Evolutionary conservation across 2,797 vertebrate species (phyloP).

Genomic region (Emydoidea blandingii): DNA sequence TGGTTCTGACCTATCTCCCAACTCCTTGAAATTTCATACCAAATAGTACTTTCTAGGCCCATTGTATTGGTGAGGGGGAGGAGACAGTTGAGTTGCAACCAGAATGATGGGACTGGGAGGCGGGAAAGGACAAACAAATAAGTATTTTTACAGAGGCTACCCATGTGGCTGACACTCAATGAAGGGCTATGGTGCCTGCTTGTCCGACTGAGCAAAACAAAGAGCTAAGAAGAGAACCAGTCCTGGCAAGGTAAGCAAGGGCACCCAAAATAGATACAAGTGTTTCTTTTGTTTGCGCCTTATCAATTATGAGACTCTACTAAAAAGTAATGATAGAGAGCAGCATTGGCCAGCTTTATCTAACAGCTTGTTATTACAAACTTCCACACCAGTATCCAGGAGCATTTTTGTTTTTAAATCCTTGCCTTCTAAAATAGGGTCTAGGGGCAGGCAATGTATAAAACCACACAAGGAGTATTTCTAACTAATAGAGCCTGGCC

Average conservation of each 20-base stretch:
- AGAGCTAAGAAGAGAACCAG: not conserved
- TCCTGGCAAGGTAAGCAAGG: not conserved
- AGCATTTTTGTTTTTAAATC: not conserved
- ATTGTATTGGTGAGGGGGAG: not conserved
- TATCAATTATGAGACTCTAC: not conserved
- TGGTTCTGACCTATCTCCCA: not conserved
- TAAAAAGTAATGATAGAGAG: not conserved
- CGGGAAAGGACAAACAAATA: not conserved
- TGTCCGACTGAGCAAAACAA: not conserved
- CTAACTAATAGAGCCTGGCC: not conserved
- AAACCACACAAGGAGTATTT: constrained; percentile 18
- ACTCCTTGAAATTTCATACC: not conserved
- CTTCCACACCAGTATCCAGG: not conserved
- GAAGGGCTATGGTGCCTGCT: not conserved
- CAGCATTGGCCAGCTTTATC: not conserved
- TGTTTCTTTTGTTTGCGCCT: not conserved
- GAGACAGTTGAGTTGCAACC: not conserved
- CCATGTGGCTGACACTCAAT: not conserved
- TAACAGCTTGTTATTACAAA: not conserved
- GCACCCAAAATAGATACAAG: not conserved
- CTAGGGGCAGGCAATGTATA: not conserved
- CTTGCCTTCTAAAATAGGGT: not conserved
- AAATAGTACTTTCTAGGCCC: not conserved
- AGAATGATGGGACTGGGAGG: not conserved
- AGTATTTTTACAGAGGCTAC: not conserved